Evolutionary conservation across 2,888 invertebrate species (phyloP), one percentile per base, ranked within the genome.

Genomic region (Taphrorychus bicolor): DNA sequence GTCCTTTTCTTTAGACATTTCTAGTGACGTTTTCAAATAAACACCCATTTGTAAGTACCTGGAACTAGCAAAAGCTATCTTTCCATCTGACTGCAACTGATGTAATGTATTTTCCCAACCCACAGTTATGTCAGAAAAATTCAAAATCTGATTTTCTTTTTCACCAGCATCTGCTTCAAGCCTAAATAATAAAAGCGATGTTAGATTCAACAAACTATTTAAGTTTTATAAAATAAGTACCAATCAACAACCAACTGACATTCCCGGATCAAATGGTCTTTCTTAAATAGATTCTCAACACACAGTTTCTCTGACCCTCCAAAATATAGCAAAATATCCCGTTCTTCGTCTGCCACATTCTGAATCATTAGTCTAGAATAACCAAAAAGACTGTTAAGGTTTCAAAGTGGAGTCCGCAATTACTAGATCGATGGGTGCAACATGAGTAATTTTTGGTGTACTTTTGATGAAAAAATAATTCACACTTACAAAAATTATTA

Each of bases 31-130:
- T 1, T 32, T 1, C 7, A 32, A 32, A 32, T 9, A 3, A 9
- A 3, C 32, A 32, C 7, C 11, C 11, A 32, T 32, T 32, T 2
- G 45, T 14, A 45, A 7, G 11, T 40, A 63, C 65, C 69, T 66
- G 0, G 85, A 82, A 52, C 87, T 87, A 1, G 84, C 82, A 75
- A 89, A 89, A 1, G 87, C 85, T 18, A 87, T 86, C 3, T 84
- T 84, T 45, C 83, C 82, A n/a, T 81, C 80, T 40, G 83, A 83
- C 73, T 85, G 82, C 67, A 91, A 83, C 75, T 92, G 90, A 81
- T 94, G 93, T 17, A 96, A 84, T 1, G 96, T 95, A 79, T 97
- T 96, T 80, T 95, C 94, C 95, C 96, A 96, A 23, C 93, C 92
- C 51, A 94, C 87, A 59, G 92, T 90, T 75, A 87, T 86, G 80